Conservation (phyloP, 1,140 invertebrate genomes). For the Mylabris phalerata region DNA sequence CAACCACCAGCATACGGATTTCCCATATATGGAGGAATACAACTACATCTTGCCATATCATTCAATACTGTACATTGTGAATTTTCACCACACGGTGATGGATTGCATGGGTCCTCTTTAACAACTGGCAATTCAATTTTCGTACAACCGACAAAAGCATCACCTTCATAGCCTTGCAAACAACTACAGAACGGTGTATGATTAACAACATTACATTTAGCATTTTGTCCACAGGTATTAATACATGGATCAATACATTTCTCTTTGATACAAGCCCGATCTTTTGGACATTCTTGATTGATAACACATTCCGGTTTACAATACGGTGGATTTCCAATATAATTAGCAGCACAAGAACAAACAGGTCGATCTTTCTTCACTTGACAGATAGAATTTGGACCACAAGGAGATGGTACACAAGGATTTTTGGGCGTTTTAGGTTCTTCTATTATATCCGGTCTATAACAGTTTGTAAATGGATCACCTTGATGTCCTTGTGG, state of each 20-base stretch:
- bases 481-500: constrained; percentile 66
- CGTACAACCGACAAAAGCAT: constrained; percentile 73
- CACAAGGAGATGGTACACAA: constrained; percentile 75
- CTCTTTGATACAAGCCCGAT: constrained; percentile 72
- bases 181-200: constrained; percentile 78
- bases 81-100: constrained; percentile 77
- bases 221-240: constrained; percentile 68
- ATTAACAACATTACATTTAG: constrained; percentile 71
- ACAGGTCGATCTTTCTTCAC: constrained; percentile 68
- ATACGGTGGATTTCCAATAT: constrained; percentile 63
- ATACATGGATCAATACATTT: constrained; percentile 73
- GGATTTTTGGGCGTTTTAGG: constrained; percentile 52
- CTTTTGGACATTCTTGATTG: constrained; percentile 64
- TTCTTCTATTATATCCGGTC: constrained; percentile 39
- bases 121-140: constrained; percentile 41
- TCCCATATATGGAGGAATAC: constrained; percentile 79
- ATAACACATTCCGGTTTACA: constrained; percentile 70
- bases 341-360: constrained; percentile 70
- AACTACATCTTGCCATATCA: constrained; percentile 63
- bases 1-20: constrained; percentile 71
- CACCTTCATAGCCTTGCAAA: constrained; percentile 65
- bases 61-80: constrained; percentile 65
- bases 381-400: constrained; percentile 78
- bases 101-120: constrained; percentile 59
- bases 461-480: constrained; percentile 68